Conservation (phyloP, 92 coral and sea anemone species). For the Umimayanthus kanabou region DNA sequence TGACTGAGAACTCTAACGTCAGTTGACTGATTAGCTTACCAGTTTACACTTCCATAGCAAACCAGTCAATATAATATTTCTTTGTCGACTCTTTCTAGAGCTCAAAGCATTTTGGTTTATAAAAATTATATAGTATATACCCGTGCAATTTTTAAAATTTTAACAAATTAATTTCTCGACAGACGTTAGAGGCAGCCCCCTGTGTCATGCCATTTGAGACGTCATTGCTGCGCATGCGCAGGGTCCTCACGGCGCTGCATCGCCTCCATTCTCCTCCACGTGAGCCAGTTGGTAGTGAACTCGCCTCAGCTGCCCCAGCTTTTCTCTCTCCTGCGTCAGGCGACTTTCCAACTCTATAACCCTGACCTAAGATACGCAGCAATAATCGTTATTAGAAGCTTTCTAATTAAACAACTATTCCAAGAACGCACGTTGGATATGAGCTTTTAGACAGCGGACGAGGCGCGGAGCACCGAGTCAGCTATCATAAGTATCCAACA, state of each 20-base stretch:
- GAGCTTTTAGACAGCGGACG: no score
- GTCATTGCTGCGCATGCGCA: not conserved
- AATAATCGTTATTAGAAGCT: not conserved
- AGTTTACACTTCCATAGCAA: no score
- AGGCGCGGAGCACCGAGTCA: no score
- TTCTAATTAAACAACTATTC: no score
- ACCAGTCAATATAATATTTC: not conserved
- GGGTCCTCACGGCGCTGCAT: constrained; percentile 1
- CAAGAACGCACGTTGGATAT: no score
- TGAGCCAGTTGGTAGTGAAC: constrained; percentile 96
- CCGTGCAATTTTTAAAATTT: not conserved
- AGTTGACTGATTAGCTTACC: no score
- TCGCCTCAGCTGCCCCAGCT: constrained; percentile 87
- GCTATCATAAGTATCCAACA: no score
- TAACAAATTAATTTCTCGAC: not conserved
- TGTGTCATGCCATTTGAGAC: not conserved
- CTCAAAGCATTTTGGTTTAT: not conserved
- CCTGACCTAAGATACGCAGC: constrained; percentile 60
- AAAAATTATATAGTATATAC: not conserved
- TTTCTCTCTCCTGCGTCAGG: constrained; percentile 87
- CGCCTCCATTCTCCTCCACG: constrained; percentile 70
- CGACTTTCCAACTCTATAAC: constrained; percentile 91
- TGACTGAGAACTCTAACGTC: no score
- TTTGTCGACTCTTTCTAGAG: not conserved
- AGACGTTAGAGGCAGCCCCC: not conserved